A percentile compares a stretch with the other conserved stretches of the same genome.
Evolutionary conservation across 2,888 invertebrate genomes (phyloP).

Genomic region (Asteroscopus sphinx): DNA sequence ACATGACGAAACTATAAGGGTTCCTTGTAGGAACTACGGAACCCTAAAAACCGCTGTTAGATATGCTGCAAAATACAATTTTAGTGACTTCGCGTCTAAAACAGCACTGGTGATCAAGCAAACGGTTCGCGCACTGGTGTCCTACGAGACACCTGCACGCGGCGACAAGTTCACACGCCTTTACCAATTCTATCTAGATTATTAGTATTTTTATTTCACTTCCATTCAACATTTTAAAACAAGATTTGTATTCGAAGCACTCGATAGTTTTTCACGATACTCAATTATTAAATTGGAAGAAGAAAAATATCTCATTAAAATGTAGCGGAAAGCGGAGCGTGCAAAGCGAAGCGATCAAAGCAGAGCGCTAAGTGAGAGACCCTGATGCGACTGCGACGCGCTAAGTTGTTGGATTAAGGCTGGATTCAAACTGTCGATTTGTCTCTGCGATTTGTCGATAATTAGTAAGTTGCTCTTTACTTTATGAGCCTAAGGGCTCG

Average conservation of each 20-base stretch:
- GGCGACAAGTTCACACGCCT: no score
- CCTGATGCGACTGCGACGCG: conserved; percentile 35
- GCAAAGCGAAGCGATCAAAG: conserved; percentile 55
- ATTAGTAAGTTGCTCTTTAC: not conserved
- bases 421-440: conserved; percentile 6
- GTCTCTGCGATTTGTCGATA: conserved; percentile 10
- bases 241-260: conserved; percentile 22
- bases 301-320: conserved; percentile 64
- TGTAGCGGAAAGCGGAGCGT: conserved; percentile 39
- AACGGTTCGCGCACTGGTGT: no score
- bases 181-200: no score
- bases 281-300: conserved; percentile 54
- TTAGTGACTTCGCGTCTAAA: no score
- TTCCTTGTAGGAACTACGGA: no score
- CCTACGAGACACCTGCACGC: no score
- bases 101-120: no score
- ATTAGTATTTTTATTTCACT: not conserved
- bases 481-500: no score
- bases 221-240: conserved; percentile 12
- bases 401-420: conserved; percentile 38
- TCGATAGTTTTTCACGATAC: conserved; percentile 49
- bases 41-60: no score
- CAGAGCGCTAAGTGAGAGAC: conserved; percentile 49
- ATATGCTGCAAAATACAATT: no score
- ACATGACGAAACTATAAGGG: no score